phyloP scores from a whole-genome alignment of 2,888 invertebrate species.

The Podotricha telesiphe region DNA sequence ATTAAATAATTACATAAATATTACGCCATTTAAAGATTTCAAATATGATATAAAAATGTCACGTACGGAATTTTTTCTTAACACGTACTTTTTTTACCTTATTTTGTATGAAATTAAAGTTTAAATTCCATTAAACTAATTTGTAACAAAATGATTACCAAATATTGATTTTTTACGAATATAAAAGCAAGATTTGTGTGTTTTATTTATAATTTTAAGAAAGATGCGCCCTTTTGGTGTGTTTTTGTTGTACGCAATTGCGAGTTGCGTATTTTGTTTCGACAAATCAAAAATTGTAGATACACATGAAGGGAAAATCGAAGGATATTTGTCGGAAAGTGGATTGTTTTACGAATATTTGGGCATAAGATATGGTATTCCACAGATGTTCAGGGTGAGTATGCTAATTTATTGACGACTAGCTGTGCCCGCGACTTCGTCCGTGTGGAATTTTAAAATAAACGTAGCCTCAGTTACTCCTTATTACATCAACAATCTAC shows the following conservation, averaged over 20 bases:
- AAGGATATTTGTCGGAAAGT: conserved; percentile 63
- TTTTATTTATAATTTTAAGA: conserved; percentile 26
- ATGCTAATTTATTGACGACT: neutral
- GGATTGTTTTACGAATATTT: conserved; percentile 69
- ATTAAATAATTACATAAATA: conserved; percentile 16
- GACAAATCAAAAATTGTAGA: conserved; percentile 59
- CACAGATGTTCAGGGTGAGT: conserved; percentile 69
- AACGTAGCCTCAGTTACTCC: no score
- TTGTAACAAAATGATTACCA: conserved; percentile 2
- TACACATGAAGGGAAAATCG: conserved; percentile 69
- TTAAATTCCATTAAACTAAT: neutral
- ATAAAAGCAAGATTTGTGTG: conserved; percentile 31
- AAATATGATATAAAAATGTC: conserved; percentile 24
- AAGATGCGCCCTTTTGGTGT: conserved; percentile 40
- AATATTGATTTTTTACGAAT: conserved; percentile 22
- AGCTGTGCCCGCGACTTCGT: no score
- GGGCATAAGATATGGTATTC: conserved; percentile 68
- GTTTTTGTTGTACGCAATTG: conserved; percentile 52
- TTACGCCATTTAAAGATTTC: conserved; percentile 19
- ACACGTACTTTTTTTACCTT: conserved; percentile 24
- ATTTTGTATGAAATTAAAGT: neutral
- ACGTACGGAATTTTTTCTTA: conserved; percentile 30
- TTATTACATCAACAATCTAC: no score
- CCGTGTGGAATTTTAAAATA: no score
- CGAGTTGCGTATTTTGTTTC: conserved; percentile 49